Evolutionary conservation across 2,113 vertebrate genomes (phyloP).

Genomic region (Amazona vittata): DNA sequence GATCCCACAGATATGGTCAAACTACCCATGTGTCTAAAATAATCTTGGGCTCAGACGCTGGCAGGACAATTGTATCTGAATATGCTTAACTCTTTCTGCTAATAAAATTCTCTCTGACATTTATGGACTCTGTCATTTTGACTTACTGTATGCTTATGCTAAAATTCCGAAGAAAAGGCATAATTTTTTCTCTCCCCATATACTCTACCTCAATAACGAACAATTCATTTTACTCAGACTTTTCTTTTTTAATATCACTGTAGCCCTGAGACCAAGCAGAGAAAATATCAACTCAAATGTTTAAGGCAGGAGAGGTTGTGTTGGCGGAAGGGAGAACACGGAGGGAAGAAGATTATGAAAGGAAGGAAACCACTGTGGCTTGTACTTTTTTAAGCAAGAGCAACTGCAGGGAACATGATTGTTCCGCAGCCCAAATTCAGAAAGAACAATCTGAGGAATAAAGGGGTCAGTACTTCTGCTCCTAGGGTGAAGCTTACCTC

Average conservation of each 20-base stretch:
- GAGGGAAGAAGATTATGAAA: not conserved
- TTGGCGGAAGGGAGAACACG: not conserved
- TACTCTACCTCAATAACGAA: slow-evolving; percentile 9
- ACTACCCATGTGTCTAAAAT: not conserved
- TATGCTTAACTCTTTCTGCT: slow-evolving; percentile 48
- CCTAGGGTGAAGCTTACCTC: not conserved
- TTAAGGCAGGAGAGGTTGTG: not conserved
- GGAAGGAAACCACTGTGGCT: not conserved
- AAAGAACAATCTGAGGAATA: not conserved
- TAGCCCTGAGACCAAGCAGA: slow-evolving; percentile 23
- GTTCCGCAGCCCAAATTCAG: not conserved
- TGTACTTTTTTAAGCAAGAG: not conserved
- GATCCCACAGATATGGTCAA: not conserved
- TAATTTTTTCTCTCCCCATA: not conserved
- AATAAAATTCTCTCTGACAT: slow-evolving; percentile 32
- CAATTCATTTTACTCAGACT: slow-evolving; percentile 17
- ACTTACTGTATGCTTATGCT: slow-evolving; percentile 32
- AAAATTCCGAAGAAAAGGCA: slow-evolving; percentile 8
- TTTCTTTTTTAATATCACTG: slow-evolving; percentile 42
- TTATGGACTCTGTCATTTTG: slow-evolving; percentile 36
- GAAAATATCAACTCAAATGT: slow-evolving; percentile 42
- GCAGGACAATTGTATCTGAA: not conserved
- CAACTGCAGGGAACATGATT: not conserved
- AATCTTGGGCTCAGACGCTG: not conserved
- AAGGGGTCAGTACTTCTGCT: not conserved